Conservation (phyloP, 2,888 invertebrate genomes). For the Chouioia cunea region DNA sequence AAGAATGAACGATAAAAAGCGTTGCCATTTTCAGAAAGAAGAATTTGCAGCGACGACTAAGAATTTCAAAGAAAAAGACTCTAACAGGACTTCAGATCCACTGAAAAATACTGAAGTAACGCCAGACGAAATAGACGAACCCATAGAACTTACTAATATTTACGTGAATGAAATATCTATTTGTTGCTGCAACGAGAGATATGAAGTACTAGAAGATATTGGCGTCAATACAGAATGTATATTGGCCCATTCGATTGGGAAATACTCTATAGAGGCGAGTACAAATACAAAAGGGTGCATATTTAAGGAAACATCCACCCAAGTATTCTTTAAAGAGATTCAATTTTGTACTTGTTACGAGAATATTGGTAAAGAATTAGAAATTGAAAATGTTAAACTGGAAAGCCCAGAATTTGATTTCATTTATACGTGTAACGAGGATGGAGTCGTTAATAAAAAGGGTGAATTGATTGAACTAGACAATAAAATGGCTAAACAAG, state of each 20-base stretch:
- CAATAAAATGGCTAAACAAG: neutral
- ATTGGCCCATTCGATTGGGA: neutral
- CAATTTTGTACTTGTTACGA: constrained; percentile 4
- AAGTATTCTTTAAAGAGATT: constrained; percentile 11
- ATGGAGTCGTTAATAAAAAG: neutral
- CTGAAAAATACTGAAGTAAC: too few species aligned
- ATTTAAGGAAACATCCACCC: constrained; percentile 9
- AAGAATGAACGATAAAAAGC: neutral
- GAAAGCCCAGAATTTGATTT: neutral
- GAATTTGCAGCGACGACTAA: constrained; percentile 6
- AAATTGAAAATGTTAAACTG: constrained; percentile 12
- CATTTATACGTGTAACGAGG: constrained; percentile 2
- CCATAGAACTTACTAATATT: constrained; percentile 26
- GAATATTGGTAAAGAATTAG: neutral
- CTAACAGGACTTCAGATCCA: too few species aligned
- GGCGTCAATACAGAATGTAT: constrained; percentile 23
- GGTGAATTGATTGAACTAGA: neutral
- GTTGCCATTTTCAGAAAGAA: neutral
- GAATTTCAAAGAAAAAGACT: neutral
- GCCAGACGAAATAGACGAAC: neutral
- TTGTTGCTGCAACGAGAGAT: constrained; percentile 11
- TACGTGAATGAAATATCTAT: constrained; percentile 40
- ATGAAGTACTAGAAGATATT: neutral
- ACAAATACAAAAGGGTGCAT: constrained; percentile 9
- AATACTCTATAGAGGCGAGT: neutral